These are phyloP conservation scores for Drosophila trapezifrons DNA, from an alignment of 1,140 invertebrate species.

Conservation along the genomic window DNA sequence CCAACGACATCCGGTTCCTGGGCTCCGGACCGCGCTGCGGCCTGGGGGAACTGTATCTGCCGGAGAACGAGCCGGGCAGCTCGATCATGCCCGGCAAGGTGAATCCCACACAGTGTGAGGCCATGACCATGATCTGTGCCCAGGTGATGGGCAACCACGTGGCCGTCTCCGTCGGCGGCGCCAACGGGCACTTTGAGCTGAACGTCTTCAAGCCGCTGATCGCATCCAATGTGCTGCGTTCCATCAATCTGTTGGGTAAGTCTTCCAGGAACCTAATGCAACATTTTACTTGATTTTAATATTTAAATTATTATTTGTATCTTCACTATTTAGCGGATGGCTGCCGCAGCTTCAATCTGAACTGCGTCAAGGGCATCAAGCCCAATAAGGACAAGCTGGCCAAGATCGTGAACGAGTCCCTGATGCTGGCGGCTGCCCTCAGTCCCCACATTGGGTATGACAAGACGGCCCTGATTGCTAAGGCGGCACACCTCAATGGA, in stretches of 20 bases:
- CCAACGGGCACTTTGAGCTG: conserved; percentile 99
- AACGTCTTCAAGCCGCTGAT: conserved; percentile 99
- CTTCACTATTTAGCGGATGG: conserved; percentile 87
- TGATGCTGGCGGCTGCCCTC: conserved; percentile 99
- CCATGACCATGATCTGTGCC: conserved; percentile 99
- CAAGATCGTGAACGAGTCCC: conserved; percentile 95
- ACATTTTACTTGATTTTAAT: too few species aligned
- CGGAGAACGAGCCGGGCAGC: conserved; percentile 99
- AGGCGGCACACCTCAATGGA: conserved; percentile 97
- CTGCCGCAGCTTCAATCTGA: conserved; percentile 92
- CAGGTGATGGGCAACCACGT: conserved; percentile 99
- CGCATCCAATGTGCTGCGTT: conserved; percentile 96
- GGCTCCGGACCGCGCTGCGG: conserved; percentile 98
- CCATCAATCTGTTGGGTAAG: conserved; percentile 92
- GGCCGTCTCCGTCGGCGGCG: conserved; percentile 95
- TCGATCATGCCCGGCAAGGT: conserved; percentile 99
- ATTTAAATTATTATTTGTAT: too few species aligned
- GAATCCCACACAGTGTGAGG: conserved; percentile 99
- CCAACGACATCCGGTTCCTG: conserved; percentile 97
- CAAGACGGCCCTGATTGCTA: conserved; percentile 97
- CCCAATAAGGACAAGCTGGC: conserved; percentile 92
- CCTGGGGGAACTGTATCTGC: conserved; percentile 95
- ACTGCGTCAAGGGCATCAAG: conserved; percentile 96
- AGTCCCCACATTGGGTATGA: conserved; percentile 99
- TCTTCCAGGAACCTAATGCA: conserved; percentile 39